phyloP scores from a whole-genome alignment of 2,113 vertebrate genomes.

The Nannospalax galili region DNA sequence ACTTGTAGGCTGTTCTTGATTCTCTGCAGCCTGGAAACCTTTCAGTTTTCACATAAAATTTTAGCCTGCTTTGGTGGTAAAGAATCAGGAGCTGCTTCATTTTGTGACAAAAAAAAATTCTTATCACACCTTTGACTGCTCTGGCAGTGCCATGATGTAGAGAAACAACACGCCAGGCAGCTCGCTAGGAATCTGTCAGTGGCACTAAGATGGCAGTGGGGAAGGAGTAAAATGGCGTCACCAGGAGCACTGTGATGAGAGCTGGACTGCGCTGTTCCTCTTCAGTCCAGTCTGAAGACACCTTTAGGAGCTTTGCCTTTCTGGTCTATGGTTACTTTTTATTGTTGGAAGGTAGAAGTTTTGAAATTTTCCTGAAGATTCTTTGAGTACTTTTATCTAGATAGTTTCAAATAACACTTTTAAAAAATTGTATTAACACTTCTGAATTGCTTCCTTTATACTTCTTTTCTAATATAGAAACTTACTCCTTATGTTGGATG shows the following conservation, averaged over 20 bases:
- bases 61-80: neutral
- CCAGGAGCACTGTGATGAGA: conserved; percentile 54
- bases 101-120: neutral
- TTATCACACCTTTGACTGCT: neutral
- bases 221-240: conserved; percentile 86
- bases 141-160: conserved; percentile 18
- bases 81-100: conserved; percentile 49
- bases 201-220: conserved; percentile 86
- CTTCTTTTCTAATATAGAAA: neutral
- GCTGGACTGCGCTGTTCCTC: conserved; percentile 33
- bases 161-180: neutral
- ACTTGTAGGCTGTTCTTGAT: neutral
- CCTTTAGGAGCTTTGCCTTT: neutral
- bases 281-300: conserved; percentile 3
- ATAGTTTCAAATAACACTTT: conserved; percentile 10
- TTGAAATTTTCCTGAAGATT: conserved; percentile 54
- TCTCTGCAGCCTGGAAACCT: neutral
- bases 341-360: conserved; percentile 23
- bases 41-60: conserved; percentile 20
- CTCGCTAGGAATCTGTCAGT: neutral
- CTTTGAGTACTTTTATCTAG: neutral
- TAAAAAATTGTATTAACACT: conserved; percentile 7
- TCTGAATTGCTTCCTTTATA: conserved; percentile 51
- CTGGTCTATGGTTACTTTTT: conserved; percentile 9
- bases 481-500: neutral